These are phyloP conservation scores for Agonopterix heracliana DNA, from an alignment of 2,888 invertebrate species.

Conservation along the genomic window DNA sequence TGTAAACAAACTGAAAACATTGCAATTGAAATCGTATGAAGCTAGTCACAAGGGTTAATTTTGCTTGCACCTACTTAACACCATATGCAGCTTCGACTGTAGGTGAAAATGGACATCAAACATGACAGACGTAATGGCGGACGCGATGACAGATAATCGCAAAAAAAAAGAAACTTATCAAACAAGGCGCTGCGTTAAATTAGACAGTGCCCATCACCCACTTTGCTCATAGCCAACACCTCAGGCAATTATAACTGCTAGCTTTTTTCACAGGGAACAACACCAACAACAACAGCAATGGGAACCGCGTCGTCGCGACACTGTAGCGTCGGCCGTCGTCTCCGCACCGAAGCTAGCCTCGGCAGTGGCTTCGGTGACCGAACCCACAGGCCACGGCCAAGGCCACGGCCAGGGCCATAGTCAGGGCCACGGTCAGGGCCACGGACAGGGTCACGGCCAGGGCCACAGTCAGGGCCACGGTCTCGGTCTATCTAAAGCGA, in stretches of 20 bases:
- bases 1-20: no score
- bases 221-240: no score
- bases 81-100: no score
- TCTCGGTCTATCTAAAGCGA: not conserved
- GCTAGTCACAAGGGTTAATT: no score
- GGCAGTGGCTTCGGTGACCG: slow-evolving; percentile 27
- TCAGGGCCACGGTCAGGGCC: not conserved
- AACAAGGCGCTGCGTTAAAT: no score
- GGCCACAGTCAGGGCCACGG: not conserved
- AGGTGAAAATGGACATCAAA: no score
- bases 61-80: no score
- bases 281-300: not conserved
- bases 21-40: no score
- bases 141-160: no score
- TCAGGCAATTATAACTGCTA: not conserved
- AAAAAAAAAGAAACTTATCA: no score
- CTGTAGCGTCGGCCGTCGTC: slow-evolving; percentile 32
- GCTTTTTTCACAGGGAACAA: not conserved
- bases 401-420: not conserved
- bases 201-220: no score
- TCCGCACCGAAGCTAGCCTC: slow-evolving; percentile 32
- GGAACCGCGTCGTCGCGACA: slow-evolving; percentile 35
- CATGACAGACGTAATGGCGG: no score
- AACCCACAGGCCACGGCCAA: slow-evolving; percentile 11
- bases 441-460: not conserved